Percentiles rank a stretch among this genome's conserved stretches.
Conservation (phyloP, 2,888 invertebrate species). For the Epistrophe grossulariae region DNA sequence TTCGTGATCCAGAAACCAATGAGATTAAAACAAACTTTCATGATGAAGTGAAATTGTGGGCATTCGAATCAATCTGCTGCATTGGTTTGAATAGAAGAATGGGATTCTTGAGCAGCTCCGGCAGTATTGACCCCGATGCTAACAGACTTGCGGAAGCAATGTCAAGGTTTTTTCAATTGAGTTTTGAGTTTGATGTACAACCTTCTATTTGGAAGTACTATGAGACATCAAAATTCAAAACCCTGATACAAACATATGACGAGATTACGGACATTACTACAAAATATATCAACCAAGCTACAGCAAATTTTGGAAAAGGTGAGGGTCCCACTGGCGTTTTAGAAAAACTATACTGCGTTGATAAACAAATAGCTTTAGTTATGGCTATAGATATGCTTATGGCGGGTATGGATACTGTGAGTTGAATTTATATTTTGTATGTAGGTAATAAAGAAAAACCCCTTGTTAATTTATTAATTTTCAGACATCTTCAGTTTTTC, state of each 20-base stretch:
- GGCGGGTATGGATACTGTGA: constrained; percentile 90
- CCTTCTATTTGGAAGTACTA: constrained; percentile 81
- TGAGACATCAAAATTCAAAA: constrained; percentile 79
- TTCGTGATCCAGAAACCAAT: constrained; percentile 77
- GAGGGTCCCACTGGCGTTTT: constrained; percentile 85
- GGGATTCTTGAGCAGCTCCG: constrained; percentile 77
- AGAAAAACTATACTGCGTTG: constrained; percentile 87
- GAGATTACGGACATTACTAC: constrained; percentile 79
- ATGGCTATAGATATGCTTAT: constrained; percentile 90
- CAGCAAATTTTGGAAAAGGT: constrained; percentile 77
- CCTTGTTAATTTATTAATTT: constrained; percentile 71
- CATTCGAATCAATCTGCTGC: constrained; percentile 85
- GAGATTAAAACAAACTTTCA: constrained; percentile 82
- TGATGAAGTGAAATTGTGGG: constrained; percentile 86
- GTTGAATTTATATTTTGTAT: constrained; percentile 42
- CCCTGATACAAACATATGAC: constrained; percentile 80
- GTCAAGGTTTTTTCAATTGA: constrained; percentile 79
- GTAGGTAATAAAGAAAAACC: background rate
- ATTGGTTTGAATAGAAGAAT: constrained; percentile 82
- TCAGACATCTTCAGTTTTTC: constrained; percentile 81
- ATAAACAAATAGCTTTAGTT: constrained; percentile 87
- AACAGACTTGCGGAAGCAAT: constrained; percentile 77
- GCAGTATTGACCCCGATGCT: constrained; percentile 78
- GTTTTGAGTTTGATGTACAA: constrained; percentile 80
- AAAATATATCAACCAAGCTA: constrained; percentile 82